phyloP scores from a whole-genome alignment of 1,140 invertebrate genomes.

The Saccostrea echinata region DNA sequence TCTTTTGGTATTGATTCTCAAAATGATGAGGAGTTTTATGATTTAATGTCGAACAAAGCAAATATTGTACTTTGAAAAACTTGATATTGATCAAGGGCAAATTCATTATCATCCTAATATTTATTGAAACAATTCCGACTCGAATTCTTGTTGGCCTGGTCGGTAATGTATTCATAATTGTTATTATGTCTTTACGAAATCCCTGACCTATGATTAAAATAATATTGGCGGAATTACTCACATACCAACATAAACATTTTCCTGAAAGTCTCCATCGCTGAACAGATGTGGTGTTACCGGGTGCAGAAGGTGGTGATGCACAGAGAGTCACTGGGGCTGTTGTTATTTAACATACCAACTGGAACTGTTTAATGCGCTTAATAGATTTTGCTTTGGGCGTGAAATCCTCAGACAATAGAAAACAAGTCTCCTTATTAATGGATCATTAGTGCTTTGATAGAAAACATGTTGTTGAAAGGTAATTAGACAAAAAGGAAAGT shows the following conservation, averaged over 20 bases:
- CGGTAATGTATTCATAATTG: neutral
- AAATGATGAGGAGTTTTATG: too few relatives aligned
- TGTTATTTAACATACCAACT: conserved; percentile 6
- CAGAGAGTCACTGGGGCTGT: neutral
- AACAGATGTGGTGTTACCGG: neutral
- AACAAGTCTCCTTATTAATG: conserved; percentile 5
- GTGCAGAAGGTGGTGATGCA: neutral
- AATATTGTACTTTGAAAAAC: too few relatives aligned
- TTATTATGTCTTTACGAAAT: neutral
- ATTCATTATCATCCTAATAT: too few relatives aligned
- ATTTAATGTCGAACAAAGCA: too few relatives aligned
- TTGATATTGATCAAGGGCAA: too few relatives aligned
- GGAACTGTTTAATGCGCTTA: conserved; percentile 18
- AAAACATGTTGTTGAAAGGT: neutral
- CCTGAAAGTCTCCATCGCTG: neutral
- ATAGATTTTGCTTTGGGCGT: conserved; percentile 20
- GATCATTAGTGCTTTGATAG: conserved; percentile 3
- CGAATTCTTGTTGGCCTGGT: neutral
- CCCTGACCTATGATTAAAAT: conserved; percentile 15
- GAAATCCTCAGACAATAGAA: conserved; percentile 24
- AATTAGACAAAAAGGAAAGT: neutral
- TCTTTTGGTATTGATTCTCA: too few relatives aligned
- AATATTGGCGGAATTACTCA: conserved; percentile 15
- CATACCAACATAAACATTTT: neutral
- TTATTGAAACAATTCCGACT: neutral